Base-by-base conservation (phyloP, 2,113 vertebrate genomes). In the Oostethus manadensis region DNA sequence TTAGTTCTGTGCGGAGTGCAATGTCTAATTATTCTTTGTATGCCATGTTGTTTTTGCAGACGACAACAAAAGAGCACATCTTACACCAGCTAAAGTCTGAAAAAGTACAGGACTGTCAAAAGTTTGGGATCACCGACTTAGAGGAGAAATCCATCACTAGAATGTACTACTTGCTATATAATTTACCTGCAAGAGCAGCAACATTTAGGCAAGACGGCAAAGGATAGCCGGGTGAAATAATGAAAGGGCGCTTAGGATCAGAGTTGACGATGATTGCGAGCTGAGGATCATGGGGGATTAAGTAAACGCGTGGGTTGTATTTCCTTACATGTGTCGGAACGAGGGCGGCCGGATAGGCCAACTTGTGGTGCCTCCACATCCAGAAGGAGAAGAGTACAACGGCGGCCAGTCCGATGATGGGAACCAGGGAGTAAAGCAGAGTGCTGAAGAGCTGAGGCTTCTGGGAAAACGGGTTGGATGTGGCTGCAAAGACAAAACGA, bases 321-420 rank as follows among this genome's bases (percentile, higher is more conserved):
- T 23, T 60, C 6, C 92, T 92, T 92, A 99, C 97, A 81, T 99
- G 97, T 67, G 97, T 98, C 68, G 97, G 97, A 75, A 99, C 95
- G 10, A 98, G 93, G 48, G 97, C 96, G 0, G 96, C 94, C 17
- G 97, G 96, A 78, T 99, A 99, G 2, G 95, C 96, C 81, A 99
- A 91, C 78, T 99, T 98, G 88, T 99, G 97, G 73, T 98, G 96
- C 56, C 95, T 90, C 81, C 98, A 99, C 90, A 98, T 96, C 95
- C 96, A 99, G 82, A 99, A 99, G 0, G 94, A 95, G 74, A 98
- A 93, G 66, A 99, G 89, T 60, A 97, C 81, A 0, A 98, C 93
- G 17, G 94, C 93, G 0, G 94, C 93, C 68, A 99, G 90, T 65
- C 92, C 92, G 86, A 98, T 93, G 74, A 99, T 93, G 64, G 97